Evolutionary conservation across 2,888 invertebrate species (phyloP).

Genomic region (Latrodectus elegans): DNA sequence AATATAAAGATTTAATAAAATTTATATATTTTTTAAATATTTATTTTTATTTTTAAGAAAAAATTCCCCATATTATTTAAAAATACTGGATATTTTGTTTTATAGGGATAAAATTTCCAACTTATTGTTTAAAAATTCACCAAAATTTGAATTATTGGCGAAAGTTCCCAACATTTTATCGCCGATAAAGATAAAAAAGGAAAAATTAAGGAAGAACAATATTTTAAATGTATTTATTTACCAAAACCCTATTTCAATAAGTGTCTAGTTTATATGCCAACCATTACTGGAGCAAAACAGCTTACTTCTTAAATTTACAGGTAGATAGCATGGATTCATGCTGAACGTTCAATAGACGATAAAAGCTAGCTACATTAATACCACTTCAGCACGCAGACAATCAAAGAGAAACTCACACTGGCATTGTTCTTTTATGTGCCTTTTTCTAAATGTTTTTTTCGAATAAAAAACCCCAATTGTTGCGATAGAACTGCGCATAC

Average conservation of each 20-base stretch:
- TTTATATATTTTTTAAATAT: too few relatives aligned
- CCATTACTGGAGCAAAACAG: too few relatives aligned
- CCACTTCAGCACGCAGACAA: conserved; percentile 42
- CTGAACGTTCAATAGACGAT: conserved; percentile 17
- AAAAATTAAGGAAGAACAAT: neutral
- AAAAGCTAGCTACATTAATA: conserved; percentile 29
- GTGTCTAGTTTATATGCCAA: conserved; percentile 12
- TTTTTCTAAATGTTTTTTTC: conserved; percentile 14
- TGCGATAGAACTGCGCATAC: neutral
- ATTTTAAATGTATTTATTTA: too few relatives aligned
- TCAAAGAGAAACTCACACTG: conserved; percentile 1
- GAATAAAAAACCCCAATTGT: conserved; percentile 38
- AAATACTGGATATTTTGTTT: too few relatives aligned
- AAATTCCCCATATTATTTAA: too few relatives aligned
- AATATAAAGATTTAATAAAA: too few relatives aligned
- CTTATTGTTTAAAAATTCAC: too few relatives aligned
- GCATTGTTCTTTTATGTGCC: conserved; percentile 13
- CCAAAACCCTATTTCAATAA: conserved; percentile 8
- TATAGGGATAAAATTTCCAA: too few relatives aligned
- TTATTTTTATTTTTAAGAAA: too few relatives aligned
- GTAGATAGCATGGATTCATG: conserved; percentile 3
- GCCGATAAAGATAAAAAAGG: neutral
- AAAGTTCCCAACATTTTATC: too few relatives aligned
- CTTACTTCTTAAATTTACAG: conserved; percentile 31
- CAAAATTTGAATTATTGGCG: too few relatives aligned